Evolutionary conservation across 64 coral and sea anemone genomes (phyloP), one percentile per base, ranked within the genome.

Genomic region (Porites australiensis): DNA sequence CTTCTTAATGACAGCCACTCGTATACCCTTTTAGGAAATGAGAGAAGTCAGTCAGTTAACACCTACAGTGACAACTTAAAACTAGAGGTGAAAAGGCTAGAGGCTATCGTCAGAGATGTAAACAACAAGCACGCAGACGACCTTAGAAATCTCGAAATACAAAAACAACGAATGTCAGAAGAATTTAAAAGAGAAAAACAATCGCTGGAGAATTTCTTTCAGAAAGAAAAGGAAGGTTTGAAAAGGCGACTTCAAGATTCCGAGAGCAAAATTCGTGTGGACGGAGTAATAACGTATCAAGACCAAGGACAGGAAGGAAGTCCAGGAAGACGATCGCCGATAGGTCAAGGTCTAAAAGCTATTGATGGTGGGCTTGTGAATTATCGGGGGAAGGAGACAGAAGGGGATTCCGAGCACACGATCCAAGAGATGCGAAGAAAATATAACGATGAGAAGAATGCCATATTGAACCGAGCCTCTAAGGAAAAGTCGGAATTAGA

Each of bases 131-230:
- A 91, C 11, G 82, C 93, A 27, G 89, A 81, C 9, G 95, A 98
- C 58, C 52, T 93, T 54, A 90, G 72, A 68, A 88, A 90, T 20
- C 82, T 96, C 16, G 87, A 89, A 74, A 60, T 44, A 70, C 90
- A 93, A 57, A 96, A 96, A 14, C 85, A 64, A 48, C 50, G 83
- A 14, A 90, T 96, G 95, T 77, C 64, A 57, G 88, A 91, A 2
- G 92, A 98, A 13, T 94, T 98, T 62, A 82, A 98, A 22, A 89
- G 82, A 47, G 92, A 98, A 58, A 90, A 90, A 53, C 92, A 98
- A 76, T 72, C 61, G 1, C 4, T 98, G 48, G 90, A 88, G 11
- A 64, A 88, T 6, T 88, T 75, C 19, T 98, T 94, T 75, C 87
- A 98, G 13, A 89, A 75, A 64, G 92, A 91, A 44, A 94, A 91